phyloP scores from a whole-genome alignment of 2,113 vertebrate species.

The Hypomesus transpacificus region DNA sequence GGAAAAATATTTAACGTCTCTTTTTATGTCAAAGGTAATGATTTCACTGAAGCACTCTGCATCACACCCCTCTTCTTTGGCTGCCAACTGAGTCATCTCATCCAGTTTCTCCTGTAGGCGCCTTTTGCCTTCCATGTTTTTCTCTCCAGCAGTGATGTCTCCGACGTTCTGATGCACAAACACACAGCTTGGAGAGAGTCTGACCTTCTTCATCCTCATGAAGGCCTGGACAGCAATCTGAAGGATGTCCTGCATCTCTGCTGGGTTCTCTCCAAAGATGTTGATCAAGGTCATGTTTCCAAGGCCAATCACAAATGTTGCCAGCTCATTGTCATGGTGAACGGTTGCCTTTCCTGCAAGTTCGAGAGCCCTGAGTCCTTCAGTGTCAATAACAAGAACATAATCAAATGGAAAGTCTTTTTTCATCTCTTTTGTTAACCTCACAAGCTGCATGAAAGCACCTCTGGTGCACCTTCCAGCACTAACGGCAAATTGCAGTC shows the following conservation, averaged over 20 bases:
- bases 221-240: slow-evolving; percentile 66
- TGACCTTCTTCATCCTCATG: slow-evolving; percentile 67
- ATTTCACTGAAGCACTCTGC: slow-evolving; percentile 53
- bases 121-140: slow-evolving; percentile 59
- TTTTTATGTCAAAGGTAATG: slow-evolving; percentile 41
- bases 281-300: slow-evolving; percentile 66
- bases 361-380: slow-evolving; percentile 60
- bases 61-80: slow-evolving; percentile 57
- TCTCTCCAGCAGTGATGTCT: slow-evolving; percentile 44
- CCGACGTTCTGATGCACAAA: slow-evolving; percentile 65
- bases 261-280: slow-evolving; percentile 67
- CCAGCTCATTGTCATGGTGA: slow-evolving; percentile 64
- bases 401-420: slow-evolving; percentile 45
- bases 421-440: slow-evolving; percentile 38
- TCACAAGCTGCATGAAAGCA: slow-evolving; percentile 71
- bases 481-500: slow-evolving; percentile 71
- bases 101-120: slow-evolving; percentile 59
- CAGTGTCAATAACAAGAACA: slow-evolving; percentile 66
- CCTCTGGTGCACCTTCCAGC: slow-evolving; percentile 71
- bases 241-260: slow-evolving; percentile 66
- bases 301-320: slow-evolving; percentile 67
- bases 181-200: slow-evolving; percentile 60
- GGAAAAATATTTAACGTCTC: slow-evolving; percentile 47
- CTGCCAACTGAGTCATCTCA: slow-evolving; percentile 56
- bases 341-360: slow-evolving; percentile 40